phyloP scores from a whole-genome alignment of 2,113 vertebrate species.

The Gorilla gorilla region DNA sequence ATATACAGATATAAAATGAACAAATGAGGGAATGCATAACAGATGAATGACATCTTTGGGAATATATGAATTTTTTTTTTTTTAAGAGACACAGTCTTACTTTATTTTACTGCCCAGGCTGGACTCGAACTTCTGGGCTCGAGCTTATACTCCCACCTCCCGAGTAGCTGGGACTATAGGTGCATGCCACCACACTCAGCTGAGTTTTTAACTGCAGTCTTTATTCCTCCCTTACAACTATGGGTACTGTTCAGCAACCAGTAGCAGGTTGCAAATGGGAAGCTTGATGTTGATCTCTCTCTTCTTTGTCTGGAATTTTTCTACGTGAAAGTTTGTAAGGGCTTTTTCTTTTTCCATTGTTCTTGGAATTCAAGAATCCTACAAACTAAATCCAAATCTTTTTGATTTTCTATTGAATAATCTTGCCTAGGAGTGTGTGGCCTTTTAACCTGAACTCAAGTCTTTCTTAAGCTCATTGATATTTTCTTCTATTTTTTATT shows the following conservation, averaged over 20 bases:
- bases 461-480: background rate
- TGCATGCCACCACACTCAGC: background rate
- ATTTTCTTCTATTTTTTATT: background rate
- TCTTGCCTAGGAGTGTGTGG: background rate
- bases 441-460: background rate
- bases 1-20: background rate
- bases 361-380: background rate
- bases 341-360: background rate
- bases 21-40: background rate
- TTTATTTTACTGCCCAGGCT: background rate
- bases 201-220: background rate
- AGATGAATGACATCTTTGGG: background rate
- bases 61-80: background rate
- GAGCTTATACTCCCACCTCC: background rate
- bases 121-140: background rate
- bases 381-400: background rate
- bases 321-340: background rate
- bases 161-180: background rate
- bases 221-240: background rate
- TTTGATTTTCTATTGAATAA: background rate
- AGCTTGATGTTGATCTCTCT: background rate
- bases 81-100: background rate
- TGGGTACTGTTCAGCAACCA: background rate
- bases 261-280: background rate
- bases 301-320: background rate